Base-by-base conservation (phyloP, 2,113 vertebrate species). In the Macrotis lagotis region DNA sequence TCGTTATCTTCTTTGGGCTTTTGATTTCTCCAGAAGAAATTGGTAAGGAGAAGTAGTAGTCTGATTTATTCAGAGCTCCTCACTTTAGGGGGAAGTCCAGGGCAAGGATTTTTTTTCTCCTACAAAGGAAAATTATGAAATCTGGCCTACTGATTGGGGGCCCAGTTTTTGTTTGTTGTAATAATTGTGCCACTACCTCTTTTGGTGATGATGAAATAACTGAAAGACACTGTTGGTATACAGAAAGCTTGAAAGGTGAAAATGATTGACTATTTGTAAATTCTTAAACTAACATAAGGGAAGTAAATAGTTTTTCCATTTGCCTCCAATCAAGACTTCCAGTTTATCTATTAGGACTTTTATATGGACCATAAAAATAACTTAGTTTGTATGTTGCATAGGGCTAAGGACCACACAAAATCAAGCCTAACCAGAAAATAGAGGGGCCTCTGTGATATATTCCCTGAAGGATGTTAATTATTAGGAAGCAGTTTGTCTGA, bases 1-100 rank as follows among this genome's bases (percentile, higher is more conserved):
- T 99, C n/a, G 52, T 99, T 48, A 99, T 99, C 93, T 99, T 99
- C 98, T 99, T 99, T 3, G 99, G 99, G 74, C 99, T 99, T 28
- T 98, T 99, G 94, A 99, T 99, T 0, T 99, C 99, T 0, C 99
- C 99, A 0, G 99, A 99, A 96, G 99, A 99, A 99, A 98, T 99
- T 37, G 99, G 99, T 99, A 98, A 99, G 99, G 96, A 97, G 59
- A 96, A 96, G 90, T 91, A 96, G 90, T 91, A 31, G 0, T 59
- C 50, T 90, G 51, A 95, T 92, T 51, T 31, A 0, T 93, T 93
- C 22, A 24, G 1, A 92, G 48, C 10, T 0, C 51, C 48, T 88
- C 28, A n/a, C 48, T 89, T 0, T 91, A 49, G 19, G 88, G 91
- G 91, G 91, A 90, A n/a, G 11, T 52, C 9, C 26, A 51, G 52